Evolutionary conservation across 1,140 invertebrate species (phyloP).

Genomic region (Diorhabda carinulata): DNA sequence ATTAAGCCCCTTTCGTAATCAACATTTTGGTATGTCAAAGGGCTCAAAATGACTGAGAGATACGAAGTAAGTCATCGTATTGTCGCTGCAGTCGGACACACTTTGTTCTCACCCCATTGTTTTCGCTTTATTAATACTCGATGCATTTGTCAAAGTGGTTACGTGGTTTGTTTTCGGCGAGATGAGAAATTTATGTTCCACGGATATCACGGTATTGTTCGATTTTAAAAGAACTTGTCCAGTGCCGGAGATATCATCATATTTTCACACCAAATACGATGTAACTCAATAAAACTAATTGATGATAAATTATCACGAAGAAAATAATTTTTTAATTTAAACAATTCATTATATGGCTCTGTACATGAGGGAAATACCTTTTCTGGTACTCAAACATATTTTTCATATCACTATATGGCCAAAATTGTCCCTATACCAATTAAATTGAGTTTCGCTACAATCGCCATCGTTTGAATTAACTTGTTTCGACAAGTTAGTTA

Average conservation of each 20-base stretch:
- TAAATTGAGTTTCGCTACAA: too few species aligned
- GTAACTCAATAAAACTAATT: too few species aligned
- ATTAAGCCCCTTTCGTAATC: not conserved
- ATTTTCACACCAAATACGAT: too few species aligned
- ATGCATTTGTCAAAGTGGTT: conserved; percentile 9
- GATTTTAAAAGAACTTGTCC: not conserved
- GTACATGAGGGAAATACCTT: too few species aligned
- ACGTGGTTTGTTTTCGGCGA: not conserved
- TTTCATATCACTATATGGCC: too few species aligned
- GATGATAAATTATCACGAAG: too few species aligned
- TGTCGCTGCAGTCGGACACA: conserved; percentile 3
- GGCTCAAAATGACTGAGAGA: not conserved
- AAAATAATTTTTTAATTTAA: too few species aligned
- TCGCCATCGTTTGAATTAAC: too few species aligned
- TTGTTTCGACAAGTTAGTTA: too few species aligned
- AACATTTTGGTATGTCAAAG: conserved; percentile 5
- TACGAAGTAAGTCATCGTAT: conserved; percentile 10
- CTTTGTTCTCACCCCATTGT: conserved; percentile 10
- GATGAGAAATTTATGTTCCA: not conserved
- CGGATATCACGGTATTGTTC: not conserved
- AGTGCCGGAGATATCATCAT: not conserved
- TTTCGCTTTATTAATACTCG: conserved; percentile 4
- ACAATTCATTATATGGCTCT: too few species aligned
- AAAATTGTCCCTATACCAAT: too few species aligned
- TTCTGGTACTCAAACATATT: too few species aligned